These are phyloP conservation scores for Ancistrus triradiatus DNA, from an alignment of 2,113 vertebrate genomes.

Conservation along the genomic window DNA sequence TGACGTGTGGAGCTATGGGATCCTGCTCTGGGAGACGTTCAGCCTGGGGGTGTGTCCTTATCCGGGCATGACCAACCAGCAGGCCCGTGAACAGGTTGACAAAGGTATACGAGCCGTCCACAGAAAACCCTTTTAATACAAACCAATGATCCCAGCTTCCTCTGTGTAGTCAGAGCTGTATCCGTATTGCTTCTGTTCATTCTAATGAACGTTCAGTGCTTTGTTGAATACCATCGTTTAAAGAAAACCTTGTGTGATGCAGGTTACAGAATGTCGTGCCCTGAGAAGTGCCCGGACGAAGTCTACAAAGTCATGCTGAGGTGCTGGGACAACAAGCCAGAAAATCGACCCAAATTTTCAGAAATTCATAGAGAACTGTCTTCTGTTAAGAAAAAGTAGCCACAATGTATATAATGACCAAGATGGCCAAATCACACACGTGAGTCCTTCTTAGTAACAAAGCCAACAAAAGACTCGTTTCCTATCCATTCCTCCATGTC, in stretches of 20 bases:
- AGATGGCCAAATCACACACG: constrained; percentile 7
- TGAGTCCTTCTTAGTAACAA: constrained; percentile 21
- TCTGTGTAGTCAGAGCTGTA: no score
- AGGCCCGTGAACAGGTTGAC: constrained; percentile 94
- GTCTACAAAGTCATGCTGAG: constrained; percentile 89
- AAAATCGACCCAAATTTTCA: constrained; percentile 87
- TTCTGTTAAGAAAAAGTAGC: constrained; percentile 80
- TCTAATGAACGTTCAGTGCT: no score
- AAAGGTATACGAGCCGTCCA: constrained; percentile 80
- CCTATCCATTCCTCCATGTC: constrained; percentile 27
- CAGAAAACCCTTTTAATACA: no score
- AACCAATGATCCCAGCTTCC: no score
- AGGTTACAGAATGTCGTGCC: constrained; percentile 95
- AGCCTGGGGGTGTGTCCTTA: constrained; percentile 94
- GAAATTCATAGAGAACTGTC: constrained; percentile 87
- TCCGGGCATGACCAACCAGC: constrained; percentile 97
- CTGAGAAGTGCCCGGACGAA: constrained; percentile 92
- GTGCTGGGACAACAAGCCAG: constrained; percentile 95
- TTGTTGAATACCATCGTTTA: no score
- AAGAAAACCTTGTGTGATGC: background rate
- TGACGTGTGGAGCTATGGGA: constrained; percentile 96
- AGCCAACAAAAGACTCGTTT: no score
- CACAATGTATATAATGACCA: background rate
- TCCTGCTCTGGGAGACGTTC: constrained; percentile 97
- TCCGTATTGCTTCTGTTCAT: no score